A percentile compares a stretch with the other conserved stretches of the same genome.
These are phyloP conservation scores for Ginglymostoma cirratum DNA, from an alignment of 2,113 vertebrate genomes.

Conservation along the genomic window DNA sequence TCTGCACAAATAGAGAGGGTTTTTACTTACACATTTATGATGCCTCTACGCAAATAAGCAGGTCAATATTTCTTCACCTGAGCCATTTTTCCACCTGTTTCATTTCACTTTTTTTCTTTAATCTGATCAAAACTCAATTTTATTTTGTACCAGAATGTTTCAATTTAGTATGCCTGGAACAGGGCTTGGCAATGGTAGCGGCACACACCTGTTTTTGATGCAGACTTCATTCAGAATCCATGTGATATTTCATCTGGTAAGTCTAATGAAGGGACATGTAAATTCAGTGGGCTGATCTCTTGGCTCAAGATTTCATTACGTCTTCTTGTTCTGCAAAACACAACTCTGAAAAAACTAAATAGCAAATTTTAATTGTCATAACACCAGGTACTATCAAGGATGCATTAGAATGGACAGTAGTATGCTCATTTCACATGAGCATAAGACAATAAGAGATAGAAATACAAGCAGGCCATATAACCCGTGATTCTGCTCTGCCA, in stretches of 20 bases:
- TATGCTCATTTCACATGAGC: no score
- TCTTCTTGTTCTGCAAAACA: not conserved
- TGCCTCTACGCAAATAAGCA: not conserved
- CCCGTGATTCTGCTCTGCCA: no score
- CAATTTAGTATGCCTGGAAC: not conserved
- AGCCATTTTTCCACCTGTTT: not conserved
- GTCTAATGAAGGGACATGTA: not conserved
- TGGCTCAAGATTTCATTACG: not conserved
- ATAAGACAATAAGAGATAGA: no score
- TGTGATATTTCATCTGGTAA: not conserved
- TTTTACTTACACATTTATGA: not conserved
- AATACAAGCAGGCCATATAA: not conserved
- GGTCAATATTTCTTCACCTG: not conserved
- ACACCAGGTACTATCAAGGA: not conserved
- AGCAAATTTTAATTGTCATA: not conserved
- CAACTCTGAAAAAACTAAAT: not conserved
- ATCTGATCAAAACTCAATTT: not conserved
- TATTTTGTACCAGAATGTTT: not conserved
- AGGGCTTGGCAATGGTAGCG: not conserved
- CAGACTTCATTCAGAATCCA: not conserved
- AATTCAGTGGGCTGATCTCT: not conserved
- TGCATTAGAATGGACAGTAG: not conserved
- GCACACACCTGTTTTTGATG: not conserved
- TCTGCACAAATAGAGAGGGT: not conserved
- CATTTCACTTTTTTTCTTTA: not conserved